Evolutionary conservation across 2,888 invertebrate genomes (phyloP).

Genomic region (Rhingia campestris): DNA sequence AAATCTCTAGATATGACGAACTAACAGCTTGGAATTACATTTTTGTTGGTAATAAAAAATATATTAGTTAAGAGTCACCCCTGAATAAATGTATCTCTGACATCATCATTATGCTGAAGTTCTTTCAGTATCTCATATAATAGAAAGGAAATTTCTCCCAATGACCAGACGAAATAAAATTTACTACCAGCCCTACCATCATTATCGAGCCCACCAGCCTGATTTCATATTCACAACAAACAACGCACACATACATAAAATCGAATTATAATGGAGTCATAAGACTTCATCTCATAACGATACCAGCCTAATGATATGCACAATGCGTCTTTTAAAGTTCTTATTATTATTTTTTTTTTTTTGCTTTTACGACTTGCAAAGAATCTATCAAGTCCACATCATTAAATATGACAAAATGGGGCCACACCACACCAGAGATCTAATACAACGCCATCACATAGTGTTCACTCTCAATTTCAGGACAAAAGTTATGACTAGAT

Average conservation of each 20-base stretch:
- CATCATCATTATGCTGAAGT: constrained; percentile 37
- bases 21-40: no score
- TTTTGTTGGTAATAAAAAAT: background rate
- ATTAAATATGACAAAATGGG: constrained; percentile 69
- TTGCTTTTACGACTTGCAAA: constrained; percentile 66
- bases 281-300: constrained; percentile 34
- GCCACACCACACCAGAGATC: constrained; percentile 19
- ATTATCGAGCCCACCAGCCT: constrained; percentile 41
- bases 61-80: background rate
- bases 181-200: constrained; percentile 34
- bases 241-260: constrained; percentile 42
- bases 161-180: constrained; percentile 46
- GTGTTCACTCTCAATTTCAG: constrained; percentile 18
- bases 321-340: constrained; percentile 71
- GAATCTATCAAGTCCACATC: constrained; percentile 74
- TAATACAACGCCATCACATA: background rate
- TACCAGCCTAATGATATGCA: constrained; percentile 68
- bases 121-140: constrained; percentile 43
- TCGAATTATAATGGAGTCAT: constrained; percentile 7
- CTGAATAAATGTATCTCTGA: constrained; percentile 17
- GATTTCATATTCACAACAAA: constrained; percentile 73
- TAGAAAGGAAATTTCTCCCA: background rate
- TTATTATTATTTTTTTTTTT: background rate
- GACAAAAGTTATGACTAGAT: constrained; percentile 63
- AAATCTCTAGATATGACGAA: no score